phyloP scores from a whole-genome alignment of 2,113 vertebrate species.

The Reinhardtius hippoglossoides region DNA sequence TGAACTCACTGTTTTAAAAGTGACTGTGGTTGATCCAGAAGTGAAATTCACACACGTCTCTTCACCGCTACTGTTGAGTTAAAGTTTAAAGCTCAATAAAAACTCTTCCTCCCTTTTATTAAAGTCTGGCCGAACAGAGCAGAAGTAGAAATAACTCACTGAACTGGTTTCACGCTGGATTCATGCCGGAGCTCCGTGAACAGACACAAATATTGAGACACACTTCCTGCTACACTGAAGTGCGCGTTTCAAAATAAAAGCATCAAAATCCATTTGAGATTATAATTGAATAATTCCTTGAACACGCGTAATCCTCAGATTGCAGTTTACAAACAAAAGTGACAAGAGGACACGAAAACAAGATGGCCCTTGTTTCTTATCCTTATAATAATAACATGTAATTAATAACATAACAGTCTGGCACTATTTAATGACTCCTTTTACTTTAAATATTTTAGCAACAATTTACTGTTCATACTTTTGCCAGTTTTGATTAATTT shows the following conservation, averaged over 20 bases:
- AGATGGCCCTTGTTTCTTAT: no score
- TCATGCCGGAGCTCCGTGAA: background rate
- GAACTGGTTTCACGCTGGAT: conserved; percentile 3
- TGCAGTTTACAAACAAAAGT: no score
- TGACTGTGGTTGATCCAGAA: conserved; percentile 6
- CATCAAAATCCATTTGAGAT: background rate
- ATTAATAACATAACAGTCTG: no score
- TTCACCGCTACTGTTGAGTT: background rate
- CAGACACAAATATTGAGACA: background rate
- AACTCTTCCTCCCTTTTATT: fast-evolving
- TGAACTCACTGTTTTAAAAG: conserved; percentile 41
- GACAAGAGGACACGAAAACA: no score
- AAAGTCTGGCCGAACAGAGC: fast-evolving
- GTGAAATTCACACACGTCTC: conserved; percentile 1
- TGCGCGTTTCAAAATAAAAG: conserved; percentile 55
- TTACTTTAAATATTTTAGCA: no score
- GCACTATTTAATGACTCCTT: no score
- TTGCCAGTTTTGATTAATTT: no score
- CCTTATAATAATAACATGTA: no score
- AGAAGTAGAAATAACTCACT: background rate
- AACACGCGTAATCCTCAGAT: no score
- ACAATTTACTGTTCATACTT: no score
- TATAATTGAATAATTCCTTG: background rate
- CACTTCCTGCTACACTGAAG: conserved; percentile 37
- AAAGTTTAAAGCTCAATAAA: background rate